A percentile compares a stretch with the other conserved stretches of the same genome.
Evolutionary conservation across 2,888 invertebrate species (phyloP).

Genomic region (Lobophora halterata): DNA sequence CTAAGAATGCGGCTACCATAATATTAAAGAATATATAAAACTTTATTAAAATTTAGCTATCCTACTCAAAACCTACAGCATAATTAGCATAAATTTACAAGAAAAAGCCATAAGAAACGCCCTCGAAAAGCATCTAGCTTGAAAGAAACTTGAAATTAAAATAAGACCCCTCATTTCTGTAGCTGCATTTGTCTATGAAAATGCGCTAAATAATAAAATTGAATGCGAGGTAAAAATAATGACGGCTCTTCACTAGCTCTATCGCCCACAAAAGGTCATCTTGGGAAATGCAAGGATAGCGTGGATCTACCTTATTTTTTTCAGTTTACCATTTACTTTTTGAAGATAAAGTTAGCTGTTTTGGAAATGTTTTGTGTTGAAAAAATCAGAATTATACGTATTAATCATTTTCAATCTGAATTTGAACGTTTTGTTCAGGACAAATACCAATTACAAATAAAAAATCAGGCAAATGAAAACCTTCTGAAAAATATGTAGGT

Average conservation of each 20-base stretch:
- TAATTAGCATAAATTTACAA: neutral
- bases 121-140: conserved; percentile 11
- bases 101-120: conserved; percentile 4
- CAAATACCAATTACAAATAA: too few relatives aligned
- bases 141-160: conserved; percentile 16
- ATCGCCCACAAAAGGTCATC: conserved; percentile 71
- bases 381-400: too few relatives aligned
- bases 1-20: too few relatives aligned
- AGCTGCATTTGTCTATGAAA: conserved; percentile 50
- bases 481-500: too few relatives aligned
- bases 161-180: conserved; percentile 26
- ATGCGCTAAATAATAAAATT: conserved; percentile 63
- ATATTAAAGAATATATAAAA: too few relatives aligned
- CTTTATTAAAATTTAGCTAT: too few relatives aligned
- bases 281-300: conserved; percentile 46
- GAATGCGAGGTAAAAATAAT: conserved; percentile 65
- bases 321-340: too few relatives aligned
- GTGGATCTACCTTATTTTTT: conserved; percentile 46
- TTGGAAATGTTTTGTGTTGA: conserved; percentile 1
- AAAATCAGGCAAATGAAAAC: too few relatives aligned
- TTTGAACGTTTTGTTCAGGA: too few relatives aligned
- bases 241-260: conserved; percentile 59
- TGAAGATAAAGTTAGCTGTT: too few relatives aligned
- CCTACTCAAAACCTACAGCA: neutral
- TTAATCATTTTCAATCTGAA: too few relatives aligned